A percentile compares a stretch with the other conserved stretches of the same genome.
These are phyloP conservation scores for Pyrocoelia pectoralis DNA, from an alignment of 2,888 invertebrate species.

Conservation along the genomic window DNA sequence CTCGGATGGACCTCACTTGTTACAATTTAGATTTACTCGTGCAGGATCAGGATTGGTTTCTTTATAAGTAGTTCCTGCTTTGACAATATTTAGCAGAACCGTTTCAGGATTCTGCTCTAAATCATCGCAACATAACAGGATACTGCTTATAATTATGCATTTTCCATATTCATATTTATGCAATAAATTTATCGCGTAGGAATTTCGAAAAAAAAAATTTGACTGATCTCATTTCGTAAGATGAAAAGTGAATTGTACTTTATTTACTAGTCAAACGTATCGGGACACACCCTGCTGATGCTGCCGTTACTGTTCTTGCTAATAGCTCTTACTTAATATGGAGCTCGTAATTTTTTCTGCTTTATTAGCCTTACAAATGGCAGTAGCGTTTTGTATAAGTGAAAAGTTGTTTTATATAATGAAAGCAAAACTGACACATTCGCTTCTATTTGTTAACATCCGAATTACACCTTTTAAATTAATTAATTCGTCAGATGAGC, in stretches of 20 bases:
- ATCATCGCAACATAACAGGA: constrained; percentile 1
- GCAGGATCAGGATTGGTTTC: constrained; percentile 42
- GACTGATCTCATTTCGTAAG: constrained; percentile 2
- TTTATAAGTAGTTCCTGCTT: constrained; percentile 52
- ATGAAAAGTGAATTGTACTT: constrained; percentile 17
- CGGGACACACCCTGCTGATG: constrained; percentile 41
- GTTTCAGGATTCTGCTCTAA: background rate
- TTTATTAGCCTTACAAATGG: constrained; percentile 16
- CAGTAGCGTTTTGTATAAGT: constrained; percentile 15
- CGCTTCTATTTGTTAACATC: background rate
- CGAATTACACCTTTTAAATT: constrained; percentile 5
- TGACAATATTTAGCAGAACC: constrained; percentile 15
- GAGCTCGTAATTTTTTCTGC: constrained; percentile 14
- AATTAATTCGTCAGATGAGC: background rate
- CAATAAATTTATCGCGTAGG: background rate
- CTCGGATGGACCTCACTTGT: constrained; percentile 55
- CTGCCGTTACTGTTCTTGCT: constrained; percentile 22
- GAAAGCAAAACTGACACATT: constrained; percentile 12
- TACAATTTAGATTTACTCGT: constrained; percentile 54
- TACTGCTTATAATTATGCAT: background rate
- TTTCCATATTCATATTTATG: background rate
- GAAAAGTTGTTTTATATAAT: constrained; percentile 17
- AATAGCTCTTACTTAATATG: constrained; percentile 23
- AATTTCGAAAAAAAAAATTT: constrained; percentile 10
- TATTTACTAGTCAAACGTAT: background rate